Conservation (phyloP, 2,113 vertebrate species). For the Sardina pilchardus region DNA sequence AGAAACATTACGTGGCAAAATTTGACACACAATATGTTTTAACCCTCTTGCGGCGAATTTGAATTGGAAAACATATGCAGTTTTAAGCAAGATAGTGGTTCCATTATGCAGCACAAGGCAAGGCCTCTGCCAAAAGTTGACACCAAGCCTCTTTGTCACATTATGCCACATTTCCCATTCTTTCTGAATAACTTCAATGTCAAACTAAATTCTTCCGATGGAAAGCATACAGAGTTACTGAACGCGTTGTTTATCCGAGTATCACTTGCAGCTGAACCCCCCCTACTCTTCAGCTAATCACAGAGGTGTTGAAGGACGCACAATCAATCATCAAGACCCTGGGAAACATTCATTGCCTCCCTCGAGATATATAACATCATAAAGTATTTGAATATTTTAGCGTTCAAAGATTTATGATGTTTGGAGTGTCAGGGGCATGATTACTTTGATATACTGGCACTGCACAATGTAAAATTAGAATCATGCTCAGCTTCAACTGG, state of each 20-base stretch:
- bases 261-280: constrained; percentile 61
- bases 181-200: neutral
- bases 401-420: constrained; percentile 67
- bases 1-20: neutral
- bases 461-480: constrained; percentile 16
- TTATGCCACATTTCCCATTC: neutral
- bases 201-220: constrained; percentile 46
- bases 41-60: neutral
- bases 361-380: constrained; percentile 46
- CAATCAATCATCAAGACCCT: constrained; percentile 65
- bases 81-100: neutral
- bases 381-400: constrained; percentile 37
- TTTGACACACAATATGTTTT: neutral
- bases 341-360: constrained; percentile 49
- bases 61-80: neutral
- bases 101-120: neutral
- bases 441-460: constrained; percentile 63
- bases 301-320: constrained; percentile 57
- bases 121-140: neutral
- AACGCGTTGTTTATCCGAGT: constrained; percentile 71
- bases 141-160: neutral
- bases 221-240: constrained; percentile 61
- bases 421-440: constrained; percentile 56
- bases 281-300: constrained; percentile 72
- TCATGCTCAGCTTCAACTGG: neutral